phyloP scores from a whole-genome alignment of 2,797 vertebrate genomes.

The Bucorvus abyssinicus region DNA sequence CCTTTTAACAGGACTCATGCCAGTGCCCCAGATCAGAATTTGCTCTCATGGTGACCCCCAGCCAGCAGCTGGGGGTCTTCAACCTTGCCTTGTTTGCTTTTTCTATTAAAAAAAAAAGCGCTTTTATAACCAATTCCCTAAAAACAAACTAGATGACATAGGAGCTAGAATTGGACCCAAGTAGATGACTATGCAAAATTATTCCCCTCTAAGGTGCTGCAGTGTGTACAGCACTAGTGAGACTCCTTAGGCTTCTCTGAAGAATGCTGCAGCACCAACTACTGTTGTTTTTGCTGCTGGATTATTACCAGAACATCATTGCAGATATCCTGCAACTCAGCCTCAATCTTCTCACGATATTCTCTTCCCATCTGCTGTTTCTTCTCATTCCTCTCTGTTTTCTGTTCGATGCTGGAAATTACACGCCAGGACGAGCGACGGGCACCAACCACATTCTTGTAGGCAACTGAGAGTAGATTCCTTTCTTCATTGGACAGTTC shows the following conservation, averaged over 20 bases:
- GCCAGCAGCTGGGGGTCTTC: neutral
- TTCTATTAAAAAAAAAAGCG: neutral
- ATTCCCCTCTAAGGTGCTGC: neutral
- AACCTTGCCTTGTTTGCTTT: neutral
- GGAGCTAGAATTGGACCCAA: neutral
- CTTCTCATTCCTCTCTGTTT: constrained; percentile 94
- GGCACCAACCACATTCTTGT: constrained; percentile 98
- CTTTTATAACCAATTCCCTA: neutral
- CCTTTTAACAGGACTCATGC: neutral
- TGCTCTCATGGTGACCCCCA: neutral
- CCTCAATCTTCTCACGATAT: constrained; percentile 95
- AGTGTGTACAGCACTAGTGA: neutral
- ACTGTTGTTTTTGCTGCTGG: constrained; percentile 52
- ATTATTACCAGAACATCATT: constrained; percentile 92
- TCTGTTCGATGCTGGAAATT: constrained; percentile 98
- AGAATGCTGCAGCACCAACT: constrained; percentile 17
- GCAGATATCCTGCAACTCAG: constrained; percentile 96
- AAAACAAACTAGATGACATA: neutral
- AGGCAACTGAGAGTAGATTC: constrained; percentile 97
- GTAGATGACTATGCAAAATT: neutral
- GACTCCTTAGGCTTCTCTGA: constrained; percentile 8
- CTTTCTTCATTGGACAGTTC: constrained; percentile 97
- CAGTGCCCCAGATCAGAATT: neutral
- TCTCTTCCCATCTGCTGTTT: constrained; percentile 95
- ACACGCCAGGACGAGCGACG: constrained; percentile 98